Base-by-base conservation (phyloP, 2,888 invertebrate species). In the Patella pellucida region DNA sequence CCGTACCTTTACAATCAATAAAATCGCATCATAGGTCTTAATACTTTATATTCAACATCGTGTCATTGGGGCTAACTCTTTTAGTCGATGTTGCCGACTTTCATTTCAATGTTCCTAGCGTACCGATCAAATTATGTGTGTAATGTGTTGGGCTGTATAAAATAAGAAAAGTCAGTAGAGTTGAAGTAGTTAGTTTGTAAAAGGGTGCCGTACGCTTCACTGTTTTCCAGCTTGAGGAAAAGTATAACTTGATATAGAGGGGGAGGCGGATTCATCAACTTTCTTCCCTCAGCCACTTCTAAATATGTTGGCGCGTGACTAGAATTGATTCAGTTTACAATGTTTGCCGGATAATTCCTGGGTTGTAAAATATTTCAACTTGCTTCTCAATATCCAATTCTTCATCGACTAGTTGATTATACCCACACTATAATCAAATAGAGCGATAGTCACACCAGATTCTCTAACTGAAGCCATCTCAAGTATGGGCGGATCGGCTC, bases 261-360 rank as follows among this genome's bases (percentile, higher is more conserved):
- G 62, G 62, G 19, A 62, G 62, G 23, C 19, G 19, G 14, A 23
- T 62, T 62, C 19, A 62, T 19, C 62, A 62, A 62, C 19, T 62
- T 23, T 52, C 52, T 74, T 74, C 74, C 41, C 41, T 41, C 41
- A 41, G 41, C 41, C 69, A 74, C 56, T 74, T 31, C 56, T 69
- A 31, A 69, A 69, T 74, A 52, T 56, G 69, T 68, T 31, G 69
- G 54, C 69, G 67, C 74, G 74, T 74, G 74, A 74, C 68, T 50
- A 68, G 74, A 74, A 74, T 74, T 74, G 74, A 74, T 74, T 69
- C 52, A 19, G 69, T 50, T 69, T 74, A 69, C 74, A 69, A 51
- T 69, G 52, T 74, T 68, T 67, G 50, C 23, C n/a, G 69, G 74
- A 56, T 54, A 69, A 74, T 74, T 69, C 69, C 41, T 69, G 69